Base-by-base conservation (phyloP, 2,113 vertebrate species). In the Montifringilla adamsi region DNA sequence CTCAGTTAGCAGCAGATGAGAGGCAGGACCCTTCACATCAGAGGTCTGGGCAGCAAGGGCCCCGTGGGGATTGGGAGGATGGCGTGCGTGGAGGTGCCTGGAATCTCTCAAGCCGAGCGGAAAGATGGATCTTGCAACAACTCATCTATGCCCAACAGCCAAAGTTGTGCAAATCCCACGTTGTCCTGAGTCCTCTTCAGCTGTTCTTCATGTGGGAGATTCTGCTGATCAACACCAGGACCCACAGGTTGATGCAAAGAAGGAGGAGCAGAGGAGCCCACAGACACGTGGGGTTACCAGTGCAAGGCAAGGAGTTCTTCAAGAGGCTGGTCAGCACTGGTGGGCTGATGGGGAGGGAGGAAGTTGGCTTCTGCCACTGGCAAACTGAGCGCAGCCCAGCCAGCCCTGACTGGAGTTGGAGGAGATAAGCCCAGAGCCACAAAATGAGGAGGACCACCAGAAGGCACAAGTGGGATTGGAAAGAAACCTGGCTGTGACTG, bases 221-320 rank as follows among this genome's bases (percentile, higher is more conserved):
- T 90, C 85, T 5, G 27, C 16, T 8, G 23, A 39, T 63, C 3
- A 1, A 62, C 10, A 27, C 7, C 5, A 4, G 74, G 75, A 79
- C 52, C 33, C 70, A 35, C 0, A 0, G 41, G 5, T 37, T 2
- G 2, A 87, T 30, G 59, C 11, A 62, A 66, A 3, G 24, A 24
- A 26, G 60, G 68, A 89, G 3, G 26, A 69, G 87, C n/a, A 73
- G 59, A 72, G 58, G 53, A 75, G 39, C 4, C 3, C 44, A 56
- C 0, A 0, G 43, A 41, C 73, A 62, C 0, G 0, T 18, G 9
- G 43, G 35, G 22, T 26, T 68, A 84, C 15, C 58, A 56, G 41
- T 27, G 60, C 58, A 64, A 91, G 83, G 28, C 67, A 68, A 66
- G 58, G 14, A 68, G 49, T 63, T 47, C 84, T 87, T 86, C 92